Base-by-base conservation (phyloP, 2,888 invertebrate genomes). In the Ischnus inquisitorius region DNA sequence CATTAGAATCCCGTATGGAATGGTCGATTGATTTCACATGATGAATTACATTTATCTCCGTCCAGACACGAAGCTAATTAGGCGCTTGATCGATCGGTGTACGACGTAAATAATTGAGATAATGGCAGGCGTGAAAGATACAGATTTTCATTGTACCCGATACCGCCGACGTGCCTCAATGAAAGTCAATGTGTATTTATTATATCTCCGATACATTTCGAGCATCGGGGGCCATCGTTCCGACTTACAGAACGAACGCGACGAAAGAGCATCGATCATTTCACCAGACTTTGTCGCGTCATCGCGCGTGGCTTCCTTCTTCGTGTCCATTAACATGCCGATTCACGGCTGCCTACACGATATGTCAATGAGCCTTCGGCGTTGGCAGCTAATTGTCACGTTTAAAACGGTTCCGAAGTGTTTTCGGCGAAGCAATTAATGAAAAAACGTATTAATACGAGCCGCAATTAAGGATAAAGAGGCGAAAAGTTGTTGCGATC, bases 201-300 rank as follows among this genome's bases (percentile, higher is more conserved):
- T 79, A 60, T 51, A 71, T 80, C 62, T 54, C 14, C 77, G 84
- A 82, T 86, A 75, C 69, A 78, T 86, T 84, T 79, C 64, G 69
- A 84, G 79, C 57, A 64, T 51, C 81, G 77, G 57, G 77, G 57
- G 77, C 46, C 28, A 43, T 68, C 28, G 46, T 5, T 12, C 34
- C 39, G n/a, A 64, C 34, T 77, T 60, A 71, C 76, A 57, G 75
- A 69, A 71, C 67, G 43, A 72, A 78, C 77, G 78, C 82, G 84
- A 78, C 51, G 69, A 76, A 51, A 64, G 81, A 87, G 84, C 91
- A 92, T 92, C 92, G 91, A 92, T 92, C 91, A 91, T 84, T 86
- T 82, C 75, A 51, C 68, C 65, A 39, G 64, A 87, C 87, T 91
- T 91, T 88, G 90, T 91, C 90, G 86, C 88, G 91, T 91, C 91